phyloP scores from a whole-genome alignment of 2,113 vertebrate genomes.

The Fukomys damarensis region DNA sequence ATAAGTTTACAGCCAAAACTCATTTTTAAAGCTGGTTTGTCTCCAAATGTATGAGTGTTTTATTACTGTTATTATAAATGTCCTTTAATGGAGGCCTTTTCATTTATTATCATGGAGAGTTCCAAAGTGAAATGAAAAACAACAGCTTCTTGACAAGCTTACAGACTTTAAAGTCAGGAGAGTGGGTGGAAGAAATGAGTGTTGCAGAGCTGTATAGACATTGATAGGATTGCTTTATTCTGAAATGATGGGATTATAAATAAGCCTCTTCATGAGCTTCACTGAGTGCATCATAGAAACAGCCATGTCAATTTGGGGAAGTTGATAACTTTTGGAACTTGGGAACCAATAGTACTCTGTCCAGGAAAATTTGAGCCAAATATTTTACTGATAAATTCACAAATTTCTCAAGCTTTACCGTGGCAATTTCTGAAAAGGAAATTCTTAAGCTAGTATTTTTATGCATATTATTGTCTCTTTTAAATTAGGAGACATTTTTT shows the following conservation, averaged over 20 bases:
- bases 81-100: slow-evolving; percentile 70
- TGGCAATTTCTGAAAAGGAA: slow-evolving; percentile 46
- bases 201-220: slow-evolving; percentile 72
- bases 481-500: slow-evolving; percentile 53
- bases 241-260: slow-evolving; percentile 76
- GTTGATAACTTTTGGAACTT: slow-evolving; percentile 77
- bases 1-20: slow-evolving; percentile 60
- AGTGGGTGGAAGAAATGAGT: slow-evolving; percentile 70
- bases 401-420: slow-evolving; percentile 46
- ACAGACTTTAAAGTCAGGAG: slow-evolving; percentile 63
- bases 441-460: not conserved
- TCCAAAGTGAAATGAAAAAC: slow-evolving; percentile 73
- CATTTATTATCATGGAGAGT: slow-evolving; percentile 67
- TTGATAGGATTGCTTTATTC: slow-evolving; percentile 69
- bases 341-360: slow-evolving; percentile 79
- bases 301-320: slow-evolving; percentile 52
- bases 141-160: slow-evolving; percentile 76
- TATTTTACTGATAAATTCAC: slow-evolving; percentile 61
- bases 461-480: slow-evolving; percentile 5
- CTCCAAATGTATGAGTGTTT: slow-evolving; percentile 64
- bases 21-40: slow-evolving; percentile 73
- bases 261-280: slow-evolving; percentile 77
- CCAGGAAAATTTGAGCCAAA: slow-evolving; percentile 73
- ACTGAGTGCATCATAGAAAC: slow-evolving; percentile 63
- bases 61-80: slow-evolving; percentile 74